Base-by-base conservation (phyloP, 2,113 vertebrate species). In the Burhinus oedicnemus region DNA sequence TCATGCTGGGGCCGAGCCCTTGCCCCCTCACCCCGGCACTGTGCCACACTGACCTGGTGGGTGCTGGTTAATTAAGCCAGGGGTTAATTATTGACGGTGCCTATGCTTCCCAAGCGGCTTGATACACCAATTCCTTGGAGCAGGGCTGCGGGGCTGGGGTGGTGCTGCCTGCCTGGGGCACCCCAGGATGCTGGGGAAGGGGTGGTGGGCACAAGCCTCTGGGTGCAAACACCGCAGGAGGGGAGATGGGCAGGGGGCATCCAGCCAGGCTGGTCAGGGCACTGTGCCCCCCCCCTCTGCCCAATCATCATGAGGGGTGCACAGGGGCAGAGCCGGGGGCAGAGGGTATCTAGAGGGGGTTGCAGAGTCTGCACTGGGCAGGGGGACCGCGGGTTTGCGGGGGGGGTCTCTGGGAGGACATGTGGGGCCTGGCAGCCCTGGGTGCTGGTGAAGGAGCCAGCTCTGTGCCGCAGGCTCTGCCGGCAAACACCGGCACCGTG, bases 391-490 rank as follows among this genome's bases (percentile, higher is more conserved):
- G 2, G 14, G 11, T 6, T 27, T 22, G 27, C 11, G 25, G 52
- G 13, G 13, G 13, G 30, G 49, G 34, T 13, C 22, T 40, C 54
- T 45, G 40, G 38, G 65, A 52, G 36, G 44, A 44, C 44, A 44
- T 44, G 44, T 44, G 44, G 42, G 47, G 47, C 47, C 47, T 47
- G 47, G 11, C 47, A 49, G 47, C 47, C 47, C 21, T 49, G 47
- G 16, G 7, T 22, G 20, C 60, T 34, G 71, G 62, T 2, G n/a
- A 19, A 72, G 38, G 30, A 38, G 17, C 15, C 57, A 3, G 13
- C 49, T 60, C 44, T 0, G 0, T n/a, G 58, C 20, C 42, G 3
- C 0, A 0, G 6, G 23, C 32, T 34, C 25, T 0, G 5, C 44
- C 10, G 4, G 26, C 36, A 6, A 54, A 12, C 36, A 8, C 22